Percentiles rank a stretch among this genome's conserved stretches.
Conservation (phyloP, 2,888 invertebrate species). For the Callosobruchus maculatus region DNA sequence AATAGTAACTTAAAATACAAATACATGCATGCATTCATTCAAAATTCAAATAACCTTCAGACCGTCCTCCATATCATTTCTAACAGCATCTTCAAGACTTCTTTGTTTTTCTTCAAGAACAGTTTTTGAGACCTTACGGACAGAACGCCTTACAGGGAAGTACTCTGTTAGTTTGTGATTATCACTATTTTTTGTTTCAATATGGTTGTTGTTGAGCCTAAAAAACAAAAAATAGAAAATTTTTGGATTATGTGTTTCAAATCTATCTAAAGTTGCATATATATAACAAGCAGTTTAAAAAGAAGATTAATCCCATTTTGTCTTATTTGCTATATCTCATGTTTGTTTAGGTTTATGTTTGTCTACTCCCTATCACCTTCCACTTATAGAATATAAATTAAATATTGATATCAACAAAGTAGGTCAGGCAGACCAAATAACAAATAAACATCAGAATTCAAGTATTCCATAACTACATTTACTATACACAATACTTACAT, state of each 20-base stretch:
- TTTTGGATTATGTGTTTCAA: no score
- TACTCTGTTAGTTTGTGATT: constrained; percentile 57
- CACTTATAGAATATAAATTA: no score
- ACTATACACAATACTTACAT: no score
- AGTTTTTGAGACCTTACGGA: constrained; percentile 77
- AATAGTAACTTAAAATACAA: no score
- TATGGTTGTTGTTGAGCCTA: constrained; percentile 13
- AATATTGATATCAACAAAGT: no score
- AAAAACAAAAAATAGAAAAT: neutral
- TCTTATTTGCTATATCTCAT: no score
- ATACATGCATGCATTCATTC: no score
- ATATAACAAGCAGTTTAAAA: no score
- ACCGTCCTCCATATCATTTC: constrained; percentile 77
- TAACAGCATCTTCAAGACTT: constrained; percentile 72
- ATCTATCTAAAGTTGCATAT: no score
- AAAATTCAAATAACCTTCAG: constrained; percentile 63
- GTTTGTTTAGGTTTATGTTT: no score
- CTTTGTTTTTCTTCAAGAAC: constrained; percentile 83
- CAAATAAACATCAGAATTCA: neutral
- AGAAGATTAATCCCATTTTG: no score
- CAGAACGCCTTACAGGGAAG: constrained; percentile 84
- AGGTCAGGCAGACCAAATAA: neutral
- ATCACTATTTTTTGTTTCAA: constrained; percentile 6
- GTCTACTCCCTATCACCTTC: no score
- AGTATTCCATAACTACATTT: neutral